These are phyloP conservation scores for Ecdyonurus torrentis DNA, from an alignment of 2,888 invertebrate genomes.

Conservation along the genomic window DNA sequence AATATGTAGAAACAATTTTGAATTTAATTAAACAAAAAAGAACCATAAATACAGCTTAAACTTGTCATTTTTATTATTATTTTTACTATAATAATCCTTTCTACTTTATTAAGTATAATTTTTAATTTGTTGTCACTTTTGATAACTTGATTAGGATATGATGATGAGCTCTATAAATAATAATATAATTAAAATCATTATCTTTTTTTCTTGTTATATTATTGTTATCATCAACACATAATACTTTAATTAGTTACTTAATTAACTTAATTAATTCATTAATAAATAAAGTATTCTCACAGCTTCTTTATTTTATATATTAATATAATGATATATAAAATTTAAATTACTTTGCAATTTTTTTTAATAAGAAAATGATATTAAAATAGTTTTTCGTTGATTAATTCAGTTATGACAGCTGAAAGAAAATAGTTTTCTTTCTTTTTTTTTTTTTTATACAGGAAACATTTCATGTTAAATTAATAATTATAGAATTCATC, in stretches of 20 bases:
- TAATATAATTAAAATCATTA: neutral
- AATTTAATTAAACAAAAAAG: neutral
- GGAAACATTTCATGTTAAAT: neutral
- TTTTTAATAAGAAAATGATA: neutral
- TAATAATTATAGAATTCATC: neutral
- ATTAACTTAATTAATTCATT: too few relatives aligned
- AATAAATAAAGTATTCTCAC: neutral
- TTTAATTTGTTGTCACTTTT: neutral
- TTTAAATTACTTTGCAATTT: neutral
- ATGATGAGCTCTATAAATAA: neutral
- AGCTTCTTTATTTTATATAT: too few relatives aligned
- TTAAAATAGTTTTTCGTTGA: neutral
- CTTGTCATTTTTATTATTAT: neutral
- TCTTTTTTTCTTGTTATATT: neutral
- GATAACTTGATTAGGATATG: neutral
- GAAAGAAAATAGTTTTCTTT: neutral
- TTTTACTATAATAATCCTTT: neutral
- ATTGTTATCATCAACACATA: neutral
- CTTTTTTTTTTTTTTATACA: too few relatives aligned
- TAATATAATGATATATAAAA: neutral
- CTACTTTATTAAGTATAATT: neutral
- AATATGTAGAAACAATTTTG: neutral
- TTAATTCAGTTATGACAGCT: neutral
- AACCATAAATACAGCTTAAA: neutral
- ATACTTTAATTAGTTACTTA: neutral